Evolutionary conservation across 2,888 invertebrate species (phyloP).

Genomic region (Pachydiplax longipennis): DNA sequence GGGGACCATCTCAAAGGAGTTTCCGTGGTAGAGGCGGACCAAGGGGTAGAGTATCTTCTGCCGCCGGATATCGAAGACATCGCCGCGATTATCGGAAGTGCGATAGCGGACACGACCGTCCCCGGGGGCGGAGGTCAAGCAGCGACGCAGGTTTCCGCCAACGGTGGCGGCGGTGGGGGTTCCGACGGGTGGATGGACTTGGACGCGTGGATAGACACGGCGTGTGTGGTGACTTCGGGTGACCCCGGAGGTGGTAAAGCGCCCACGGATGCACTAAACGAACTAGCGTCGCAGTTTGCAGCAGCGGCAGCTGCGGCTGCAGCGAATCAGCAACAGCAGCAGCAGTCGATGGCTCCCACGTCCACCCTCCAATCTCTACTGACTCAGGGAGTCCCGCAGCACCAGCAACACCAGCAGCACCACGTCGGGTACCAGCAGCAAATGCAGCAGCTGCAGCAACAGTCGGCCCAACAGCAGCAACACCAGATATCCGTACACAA

Average conservation of each 20-base stretch:
- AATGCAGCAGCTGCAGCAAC: constrained; percentile 51
- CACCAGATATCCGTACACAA: constrained; percentile 37
- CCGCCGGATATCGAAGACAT: constrained; percentile 82
- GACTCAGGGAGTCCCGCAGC: constrained; percentile 57
- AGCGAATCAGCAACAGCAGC: constrained; percentile 63
- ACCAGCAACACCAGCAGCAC: constrained; percentile 49
- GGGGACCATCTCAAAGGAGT: constrained; percentile 48
- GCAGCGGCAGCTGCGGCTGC: constrained; percentile 56
- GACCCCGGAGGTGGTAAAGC: constrained; percentile 56
- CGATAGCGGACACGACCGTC: constrained; percentile 88
- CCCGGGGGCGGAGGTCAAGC: constrained; percentile 68
- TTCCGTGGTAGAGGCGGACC: constrained; percentile 28
- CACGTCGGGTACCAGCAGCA: constrained; percentile 48
- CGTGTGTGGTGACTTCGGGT: constrained; percentile 70
- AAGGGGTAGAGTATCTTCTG: constrained; percentile 59
- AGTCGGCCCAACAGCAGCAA: constrained; percentile 50
- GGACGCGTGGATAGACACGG: constrained; percentile 85
- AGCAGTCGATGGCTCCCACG: constrained; percentile 66
- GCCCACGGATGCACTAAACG: constrained; percentile 67
- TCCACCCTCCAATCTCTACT: constrained; percentile 80
- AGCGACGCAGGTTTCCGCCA: constrained; percentile 63
- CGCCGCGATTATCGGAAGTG: constrained; percentile 86
- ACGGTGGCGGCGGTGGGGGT: constrained; percentile 72
- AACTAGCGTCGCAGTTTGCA: constrained; percentile 57
- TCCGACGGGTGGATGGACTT: constrained; percentile 89